Base-by-base conservation (phyloP, 1,140 invertebrate genomes). In the Diorhabda elongata region DNA sequence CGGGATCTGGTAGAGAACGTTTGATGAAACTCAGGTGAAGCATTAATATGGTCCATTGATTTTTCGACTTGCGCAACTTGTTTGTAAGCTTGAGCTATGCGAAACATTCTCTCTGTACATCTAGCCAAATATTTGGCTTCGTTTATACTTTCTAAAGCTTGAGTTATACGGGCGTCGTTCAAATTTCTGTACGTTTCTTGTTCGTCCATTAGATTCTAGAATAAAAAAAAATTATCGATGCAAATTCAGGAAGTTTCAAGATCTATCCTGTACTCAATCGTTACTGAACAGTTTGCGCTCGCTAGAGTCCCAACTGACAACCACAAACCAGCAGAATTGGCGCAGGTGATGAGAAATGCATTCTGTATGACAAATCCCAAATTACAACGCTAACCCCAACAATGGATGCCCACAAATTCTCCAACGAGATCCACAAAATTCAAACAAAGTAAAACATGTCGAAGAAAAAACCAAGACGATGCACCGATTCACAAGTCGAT, bases 71-170 rank as follows among this genome's bases (percentile, higher is more conserved):
- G 64, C 61, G 61, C 44, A 11, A 57, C 11, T 58, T 67, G 61
- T 64, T 47, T 64, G 42, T 67, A 64, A 61, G 67, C 70, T 45
- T 70, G 42, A 45, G 64, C 42, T 42, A 70, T 66, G 8, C 66
- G 59, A 44, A 72, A 72, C 65, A 70, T 72, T 8, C 58, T 26
- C 59, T 72, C 68, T 7, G 71, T 66, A 44, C 59, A 67, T n/a
- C 66, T 72, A 3, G 71, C 68, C 44, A 72, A 58, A 57, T 67
- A 70, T 60, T 58, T 63, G 5, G 69, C 11, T 70, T 72, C 71
- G 61, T 63, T 61, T 26, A 70, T 42, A 11, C 56, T 68, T 11
- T 72, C 68, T 57, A 72, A 56, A 59, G 71, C 68, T 43, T 73
- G 61, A 5, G 61, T 60, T 26, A 65, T 43, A 11, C 65, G n/a